phyloP scores from a whole-genome alignment of 2,888 invertebrate genomes.

The Netelia fuscicornis region DNA sequence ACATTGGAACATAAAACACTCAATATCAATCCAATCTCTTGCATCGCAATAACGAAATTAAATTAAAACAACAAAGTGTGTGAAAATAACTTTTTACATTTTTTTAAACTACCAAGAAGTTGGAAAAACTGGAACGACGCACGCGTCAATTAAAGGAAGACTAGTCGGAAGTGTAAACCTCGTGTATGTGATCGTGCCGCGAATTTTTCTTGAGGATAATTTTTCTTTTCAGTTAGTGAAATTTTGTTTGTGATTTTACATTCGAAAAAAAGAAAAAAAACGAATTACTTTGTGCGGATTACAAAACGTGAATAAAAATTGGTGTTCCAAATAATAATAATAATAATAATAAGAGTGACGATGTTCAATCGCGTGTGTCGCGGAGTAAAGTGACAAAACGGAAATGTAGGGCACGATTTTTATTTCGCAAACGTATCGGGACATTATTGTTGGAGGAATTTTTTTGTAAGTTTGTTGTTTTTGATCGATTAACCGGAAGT shows the following conservation, averaged over 20 bases:
- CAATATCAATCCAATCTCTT: too few species aligned
- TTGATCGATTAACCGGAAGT: slow-evolving; percentile 19
- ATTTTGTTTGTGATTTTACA: neutral
- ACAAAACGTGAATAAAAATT: too few species aligned
- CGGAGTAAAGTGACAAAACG: neutral
- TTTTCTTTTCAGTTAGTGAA: neutral
- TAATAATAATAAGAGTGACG: neutral
- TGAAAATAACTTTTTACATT: neutral
- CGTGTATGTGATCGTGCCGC: neutral
- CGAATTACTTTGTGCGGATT: too few species aligned
- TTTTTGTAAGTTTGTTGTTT: neutral
- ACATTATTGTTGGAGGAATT: neutral
- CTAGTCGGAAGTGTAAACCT: neutral
- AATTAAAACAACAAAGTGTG: slow-evolving; percentile 5
- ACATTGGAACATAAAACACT: too few species aligned
- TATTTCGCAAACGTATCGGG: neutral
- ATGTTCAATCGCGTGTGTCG: slow-evolving; percentile 1
- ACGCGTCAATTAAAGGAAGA: neutral
- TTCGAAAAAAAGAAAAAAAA: neutral
- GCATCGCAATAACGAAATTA: too few species aligned
- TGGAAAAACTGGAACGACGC: neutral
- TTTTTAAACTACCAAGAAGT: neutral
- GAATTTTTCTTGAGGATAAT: neutral
- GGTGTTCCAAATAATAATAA: neutral
- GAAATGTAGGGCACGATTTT: slow-evolving; percentile 13